A percentile compares a stretch with the other conserved stretches of the same genome.
Evolutionary conservation across 2,888 invertebrate species (phyloP).

Genomic region (Trachelus troglodyta): DNA sequence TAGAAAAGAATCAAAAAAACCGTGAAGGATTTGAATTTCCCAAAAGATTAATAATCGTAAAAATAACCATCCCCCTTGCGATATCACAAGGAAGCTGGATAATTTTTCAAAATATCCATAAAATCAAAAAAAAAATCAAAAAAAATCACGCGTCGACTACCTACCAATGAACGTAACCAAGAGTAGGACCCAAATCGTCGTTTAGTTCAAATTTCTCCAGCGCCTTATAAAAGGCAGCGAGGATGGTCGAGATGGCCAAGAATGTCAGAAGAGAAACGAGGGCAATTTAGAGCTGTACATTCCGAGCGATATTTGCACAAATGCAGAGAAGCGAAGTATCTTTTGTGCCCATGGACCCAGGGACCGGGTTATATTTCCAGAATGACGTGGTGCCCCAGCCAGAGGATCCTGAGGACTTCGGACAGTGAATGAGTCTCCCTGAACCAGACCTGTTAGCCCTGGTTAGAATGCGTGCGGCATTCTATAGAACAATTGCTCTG

Average conservation of each 20-base stretch:
- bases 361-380: conserved; percentile 16
- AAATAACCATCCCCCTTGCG: no score
- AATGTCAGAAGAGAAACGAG: conserved; percentile 47
- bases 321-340: conserved; percentile 15
- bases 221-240: background rate
- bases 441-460: conserved; percentile 20
- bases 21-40: conserved; percentile 1
- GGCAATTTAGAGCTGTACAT: conserved; percentile 38
- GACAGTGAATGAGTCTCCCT: conserved; percentile 26
- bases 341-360: conserved; percentile 11
- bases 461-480: conserved; percentile 20
- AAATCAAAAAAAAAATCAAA: no score
- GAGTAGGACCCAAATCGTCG: no score
- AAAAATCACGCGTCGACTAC: no score
- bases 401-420: conserved; percentile 31
- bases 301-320: conserved; percentile 43
- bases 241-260: conserved; percentile 10
- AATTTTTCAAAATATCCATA: no score
- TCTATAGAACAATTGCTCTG: conserved; percentile 37
- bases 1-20: conserved; percentile 13
- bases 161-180: no score
- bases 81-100: no score
- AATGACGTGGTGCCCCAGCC: conserved; percentile 4
- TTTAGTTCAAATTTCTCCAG: no score
- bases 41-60: background rate